These are phyloP conservation scores for Nothura maculosa DNA, from an alignment of 2,797 vertebrate species.

Conservation along the genomic window DNA sequence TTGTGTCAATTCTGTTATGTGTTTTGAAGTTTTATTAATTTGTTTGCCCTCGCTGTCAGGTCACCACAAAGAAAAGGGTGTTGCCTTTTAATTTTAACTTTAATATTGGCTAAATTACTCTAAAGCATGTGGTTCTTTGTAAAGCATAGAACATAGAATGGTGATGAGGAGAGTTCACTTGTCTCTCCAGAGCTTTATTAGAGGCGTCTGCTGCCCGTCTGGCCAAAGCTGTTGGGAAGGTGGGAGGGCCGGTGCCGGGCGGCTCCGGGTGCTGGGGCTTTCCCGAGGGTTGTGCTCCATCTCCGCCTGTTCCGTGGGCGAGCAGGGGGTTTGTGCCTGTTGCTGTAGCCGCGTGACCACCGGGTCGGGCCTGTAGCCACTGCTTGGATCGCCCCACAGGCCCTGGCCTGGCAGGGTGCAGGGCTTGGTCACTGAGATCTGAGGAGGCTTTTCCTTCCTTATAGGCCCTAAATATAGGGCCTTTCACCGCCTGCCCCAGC, in stretches of 20 bases:
- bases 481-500: not conserved
- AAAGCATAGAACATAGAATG: not conserved
- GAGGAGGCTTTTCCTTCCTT: not conserved
- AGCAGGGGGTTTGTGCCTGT: not conserved
- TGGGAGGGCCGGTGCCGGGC: not conserved
- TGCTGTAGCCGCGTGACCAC: not conserved
- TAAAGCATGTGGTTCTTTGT: not conserved
- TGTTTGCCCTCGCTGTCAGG: not conserved
- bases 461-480: not conserved
- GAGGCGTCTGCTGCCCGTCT: not conserved
- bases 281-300: not conserved
- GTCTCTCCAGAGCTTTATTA: not conserved
- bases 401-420: fast-evolving
- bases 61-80: constrained; percentile 1
- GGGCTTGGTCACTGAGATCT: not conserved
- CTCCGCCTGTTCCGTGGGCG: not conserved
- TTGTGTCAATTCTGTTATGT: not conserved
- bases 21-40: not conserved
- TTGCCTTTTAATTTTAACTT: constrained; percentile 32
- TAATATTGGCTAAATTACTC: constrained; percentile 32
- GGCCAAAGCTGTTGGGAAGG: not conserved
- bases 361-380: not conserved
- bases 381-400: fast-evolving
- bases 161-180: not conserved
- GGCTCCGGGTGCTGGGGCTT: not conserved